Base-by-base conservation (phyloP, 2,888 invertebrate species). In the Reticulitermes lucifugus region DNA sequence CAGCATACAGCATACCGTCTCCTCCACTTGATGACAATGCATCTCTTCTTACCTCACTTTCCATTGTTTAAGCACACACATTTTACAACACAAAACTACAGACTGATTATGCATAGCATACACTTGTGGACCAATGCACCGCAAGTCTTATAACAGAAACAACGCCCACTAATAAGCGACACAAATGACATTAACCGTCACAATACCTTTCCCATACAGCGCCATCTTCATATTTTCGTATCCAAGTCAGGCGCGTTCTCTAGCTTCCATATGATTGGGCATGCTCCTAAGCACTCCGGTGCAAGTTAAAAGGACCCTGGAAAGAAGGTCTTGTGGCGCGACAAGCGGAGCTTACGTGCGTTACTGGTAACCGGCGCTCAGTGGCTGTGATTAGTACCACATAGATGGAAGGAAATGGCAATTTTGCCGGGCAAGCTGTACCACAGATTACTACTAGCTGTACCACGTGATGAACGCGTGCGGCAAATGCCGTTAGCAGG, bases 1-100 rank as follows among this genome's bases (percentile, higher is more conserved):
- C 25, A 25, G n/a, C 22, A 22, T 6, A 65, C 12, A n/a, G n/a
- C 3, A 6, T 65, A 9, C 21, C 21, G 5, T 71, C 29, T 25
- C 71, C 71, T 83, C 14, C 21, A 2, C 29, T 29, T 29, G 12
- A 25, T 25, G 77, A 75, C n/a, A 77, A n/a, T 25, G 60, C n/a
- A 25, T 22, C 51, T 35, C 59, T 60, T 60, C 41, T 60, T 84
- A 84, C 25, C 60, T 18, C 41, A 84, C 73, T 77, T 79, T 79
- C 83, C 83, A 84, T 84, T 51, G 43, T 79, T 70, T 29, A 59
- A 21, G 25, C 18, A 35, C 14, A 81, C 21, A 80, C 80, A 80
- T 60, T 22, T 55, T 35, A 41, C 29, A 79, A n/a, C 46, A 22
- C 25, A 10, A 14, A 51, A 25, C 10, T 46, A 65, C 65, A 65